These are phyloP conservation scores for Nothocercus nigrocapillus DNA, from an alignment of 2,113 vertebrate species.

Conservation along the genomic window DNA sequence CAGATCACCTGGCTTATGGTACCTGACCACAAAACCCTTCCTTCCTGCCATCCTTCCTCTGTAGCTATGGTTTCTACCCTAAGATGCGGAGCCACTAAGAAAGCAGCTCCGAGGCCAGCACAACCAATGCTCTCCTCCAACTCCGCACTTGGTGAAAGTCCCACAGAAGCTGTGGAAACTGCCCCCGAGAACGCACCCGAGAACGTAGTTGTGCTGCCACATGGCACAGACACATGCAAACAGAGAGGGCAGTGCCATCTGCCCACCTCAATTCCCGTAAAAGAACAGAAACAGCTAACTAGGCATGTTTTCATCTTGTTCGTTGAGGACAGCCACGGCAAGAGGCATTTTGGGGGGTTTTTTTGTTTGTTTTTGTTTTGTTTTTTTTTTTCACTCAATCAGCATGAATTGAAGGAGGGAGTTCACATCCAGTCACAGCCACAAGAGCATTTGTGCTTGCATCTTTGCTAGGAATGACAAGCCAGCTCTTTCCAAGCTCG, in stretches of 20 bases:
- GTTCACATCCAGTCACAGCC: not conserved
- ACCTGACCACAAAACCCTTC: not conserved
- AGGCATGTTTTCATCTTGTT: not conserved
- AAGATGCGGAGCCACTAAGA: not conserved
- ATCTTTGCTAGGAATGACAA: fast-evolving
- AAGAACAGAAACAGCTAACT: not conserved
- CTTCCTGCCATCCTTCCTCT: not conserved
- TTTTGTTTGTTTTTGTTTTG: no score
- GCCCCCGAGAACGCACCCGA: not conserved
- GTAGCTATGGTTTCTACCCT: not conserved
- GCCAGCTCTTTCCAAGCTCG: not conserved
- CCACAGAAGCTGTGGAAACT: not conserved
- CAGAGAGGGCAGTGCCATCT: not conserved
- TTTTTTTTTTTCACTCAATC: not conserved
- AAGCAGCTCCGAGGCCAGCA: not conserved
- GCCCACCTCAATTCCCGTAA: not conserved
- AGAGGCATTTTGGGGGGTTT: not conserved
- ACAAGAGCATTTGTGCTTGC: not conserved
- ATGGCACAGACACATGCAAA: not conserved
- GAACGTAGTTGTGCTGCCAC: fast-evolving
- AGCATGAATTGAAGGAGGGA: not conserved
- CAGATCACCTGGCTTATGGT: not conserved
- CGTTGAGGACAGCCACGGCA: fast-evolving
- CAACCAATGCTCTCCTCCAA: not conserved
- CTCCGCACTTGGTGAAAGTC: not conserved